Evolutionary conservation across 1,140 invertebrate species (phyloP).

Genomic region (Drosophila pallidifrons): DNA sequence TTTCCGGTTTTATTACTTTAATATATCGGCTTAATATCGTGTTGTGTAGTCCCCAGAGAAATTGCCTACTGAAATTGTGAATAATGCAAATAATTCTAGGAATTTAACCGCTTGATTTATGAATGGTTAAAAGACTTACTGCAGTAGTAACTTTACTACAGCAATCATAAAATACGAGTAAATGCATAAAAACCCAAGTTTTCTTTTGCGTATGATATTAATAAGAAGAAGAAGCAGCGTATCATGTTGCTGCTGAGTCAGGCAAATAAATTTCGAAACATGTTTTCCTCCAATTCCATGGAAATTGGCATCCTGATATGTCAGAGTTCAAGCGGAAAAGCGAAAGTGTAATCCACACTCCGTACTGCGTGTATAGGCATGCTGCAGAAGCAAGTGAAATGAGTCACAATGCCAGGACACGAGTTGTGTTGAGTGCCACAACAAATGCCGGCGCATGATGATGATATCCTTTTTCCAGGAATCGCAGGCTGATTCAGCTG

Average conservation of each 20-base stretch:
- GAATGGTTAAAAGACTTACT: neutral
- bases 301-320: conserved; percentile 63
- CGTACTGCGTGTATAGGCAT: conserved; percentile 30
- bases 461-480: conserved; percentile 81
- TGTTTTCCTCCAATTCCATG: conserved; percentile 39
- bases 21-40: neutral
- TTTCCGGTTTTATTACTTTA: neutral
- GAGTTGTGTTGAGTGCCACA: conserved; percentile 57
- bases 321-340: conserved; percentile 71
- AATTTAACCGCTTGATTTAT: neutral
- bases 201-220: neutral
- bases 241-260: conserved; percentile 40
- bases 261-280: conserved; percentile 6
- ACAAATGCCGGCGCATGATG: conserved; percentile 80
- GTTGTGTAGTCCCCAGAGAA: neutral
- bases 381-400: conserved; percentile 35
- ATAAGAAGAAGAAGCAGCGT: neutral
- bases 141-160: neutral
- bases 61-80: neutral
- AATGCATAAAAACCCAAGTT: neutral
- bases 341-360: conserved; percentile 47
- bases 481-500: conserved; percentile 68
- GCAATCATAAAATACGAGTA: neutral
- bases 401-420: conserved; percentile 57
- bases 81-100: neutral